Base-by-base conservation (phyloP, 2,797 vertebrate genomes). In the Oreonectes daqikongensis region DNA sequence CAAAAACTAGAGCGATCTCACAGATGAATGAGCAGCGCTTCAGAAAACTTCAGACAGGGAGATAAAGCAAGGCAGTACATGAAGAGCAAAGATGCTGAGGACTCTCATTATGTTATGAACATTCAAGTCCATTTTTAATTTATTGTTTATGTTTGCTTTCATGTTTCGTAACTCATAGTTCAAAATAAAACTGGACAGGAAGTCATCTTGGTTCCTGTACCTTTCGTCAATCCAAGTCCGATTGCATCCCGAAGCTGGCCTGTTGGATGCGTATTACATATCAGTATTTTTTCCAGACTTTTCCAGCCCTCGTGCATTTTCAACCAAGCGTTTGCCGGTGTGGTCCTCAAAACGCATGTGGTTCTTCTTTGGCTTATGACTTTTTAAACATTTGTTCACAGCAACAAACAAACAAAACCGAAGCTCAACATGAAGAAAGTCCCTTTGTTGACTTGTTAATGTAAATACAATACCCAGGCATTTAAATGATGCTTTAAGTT, bases 381-480 rank as follows among this genome's bases (percentile, higher is more conserved):
- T 83, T 69, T 77, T 48, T 69, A 55, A 69, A 44, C 53, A 52
- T 63, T 60, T 46, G 69, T 63, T 77, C 72, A 67, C 18, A 17
- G n/a, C 42, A 61, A 35, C 64, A 79, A 70, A 70, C 75, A 74
- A 72, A 77, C 78, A 53, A 81, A 57, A 52, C 26, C 14, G 9
- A 50, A 38, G 17, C 52, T 44, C 55, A 20, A 50, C 52, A 57
- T 68, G 52, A 69, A 77, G 69, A 72, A 52, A 26, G 52, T 59
- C 72, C 17, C 72, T 48, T 69, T 63, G 69, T 81, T 79, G 63
- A 80, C 65, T 70, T 28, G 53, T 42, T 40, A 30, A 60, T 84
- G 81, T 84, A 82, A 82, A 84, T 81, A 81, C 81, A 77, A 77
- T 66, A 81, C 55, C 63, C 68, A 63, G 63, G 69, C 38, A 61